Evolutionary conservation across 2,888 invertebrate genomes (phyloP).

Genomic region (Dichetophora obliterata): DNA sequence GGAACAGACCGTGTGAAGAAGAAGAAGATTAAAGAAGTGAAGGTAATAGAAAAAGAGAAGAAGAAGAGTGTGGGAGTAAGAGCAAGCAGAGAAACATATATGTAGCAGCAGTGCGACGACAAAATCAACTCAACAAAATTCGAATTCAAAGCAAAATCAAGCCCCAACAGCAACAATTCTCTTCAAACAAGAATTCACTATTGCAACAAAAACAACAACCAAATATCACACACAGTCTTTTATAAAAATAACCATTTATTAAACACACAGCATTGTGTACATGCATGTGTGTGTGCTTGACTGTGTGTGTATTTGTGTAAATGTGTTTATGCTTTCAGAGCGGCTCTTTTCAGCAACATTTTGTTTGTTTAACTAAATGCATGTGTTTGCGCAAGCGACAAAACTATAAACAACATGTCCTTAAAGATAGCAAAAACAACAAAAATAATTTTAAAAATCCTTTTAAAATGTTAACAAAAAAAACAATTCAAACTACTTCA

Average conservation of each 20-base stretch:
- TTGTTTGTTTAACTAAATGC: constrained; percentile 6
- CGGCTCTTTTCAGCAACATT: not conserved
- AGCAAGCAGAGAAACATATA: not conserved
- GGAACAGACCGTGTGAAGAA: not conserved
- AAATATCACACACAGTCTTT: constrained; percentile 2
- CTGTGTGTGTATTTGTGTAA: not conserved
- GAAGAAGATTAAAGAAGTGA: not conserved
- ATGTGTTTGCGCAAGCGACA: constrained; percentile 3
- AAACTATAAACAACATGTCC: constrained; percentile 3
- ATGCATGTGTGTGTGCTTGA: not conserved
- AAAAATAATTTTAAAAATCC: constrained; percentile 2
- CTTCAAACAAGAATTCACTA: constrained; percentile 36
- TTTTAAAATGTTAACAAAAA: constrained; percentile 20
- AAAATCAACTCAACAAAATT: constrained; percentile 16
- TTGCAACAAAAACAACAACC: constrained; percentile 35
- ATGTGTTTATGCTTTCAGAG: not conserved
- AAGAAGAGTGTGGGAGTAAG: not conserved
- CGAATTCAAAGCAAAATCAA: constrained; percentile 9
- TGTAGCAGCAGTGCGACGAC: constrained; percentile 13
- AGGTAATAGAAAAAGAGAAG: constrained; percentile 4
- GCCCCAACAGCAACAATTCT: constrained; percentile 22
- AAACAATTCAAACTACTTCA: not conserved
- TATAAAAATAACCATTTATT: not conserved
- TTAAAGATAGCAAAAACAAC: not conserved
- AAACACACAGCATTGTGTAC: not conserved